A percentile compares a stretch with the other conserved stretches of the same genome.
phyloP scores from a whole-genome alignment of 2,113 vertebrate genomes.

The Stictonetta naevosa region DNA sequence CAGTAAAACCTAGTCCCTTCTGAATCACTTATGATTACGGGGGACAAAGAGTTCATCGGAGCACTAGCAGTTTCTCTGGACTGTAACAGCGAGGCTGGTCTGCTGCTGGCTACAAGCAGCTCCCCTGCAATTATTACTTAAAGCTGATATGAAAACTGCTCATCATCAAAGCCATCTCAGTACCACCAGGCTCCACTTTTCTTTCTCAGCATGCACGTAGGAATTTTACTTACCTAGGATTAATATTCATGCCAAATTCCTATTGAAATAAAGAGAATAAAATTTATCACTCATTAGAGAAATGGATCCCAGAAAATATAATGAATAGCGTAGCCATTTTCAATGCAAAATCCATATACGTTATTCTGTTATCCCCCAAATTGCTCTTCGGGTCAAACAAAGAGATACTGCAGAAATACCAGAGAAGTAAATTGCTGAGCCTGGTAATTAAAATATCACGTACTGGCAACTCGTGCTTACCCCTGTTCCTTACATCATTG shows the following conservation, averaged over 20 bases:
- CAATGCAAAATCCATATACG: background rate
- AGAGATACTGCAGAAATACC: background rate
- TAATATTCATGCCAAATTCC: background rate
- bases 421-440: background rate
- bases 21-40: background rate
- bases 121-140: background rate
- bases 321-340: background rate
- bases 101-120: background rate
- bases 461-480: background rate
- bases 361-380: background rate
- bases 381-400: background rate
- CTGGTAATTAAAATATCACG: background rate
- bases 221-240: background rate
- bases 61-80: background rate
- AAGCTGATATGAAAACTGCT: background rate
- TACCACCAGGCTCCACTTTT: background rate
- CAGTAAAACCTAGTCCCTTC: background rate
- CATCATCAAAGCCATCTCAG: background rate
- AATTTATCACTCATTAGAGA: background rate
- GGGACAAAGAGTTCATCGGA: constrained; percentile 32
- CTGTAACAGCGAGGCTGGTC: background rate
- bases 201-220: background rate
- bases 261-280: background rate
- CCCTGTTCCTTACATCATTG: background rate
- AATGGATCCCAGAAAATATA: background rate